A percentile compares a stretch with the other conserved stretches of the same genome.
Evolutionary conservation across 2,888 invertebrate species (phyloP).

Genomic region (Luffia ferchaultella): DNA sequence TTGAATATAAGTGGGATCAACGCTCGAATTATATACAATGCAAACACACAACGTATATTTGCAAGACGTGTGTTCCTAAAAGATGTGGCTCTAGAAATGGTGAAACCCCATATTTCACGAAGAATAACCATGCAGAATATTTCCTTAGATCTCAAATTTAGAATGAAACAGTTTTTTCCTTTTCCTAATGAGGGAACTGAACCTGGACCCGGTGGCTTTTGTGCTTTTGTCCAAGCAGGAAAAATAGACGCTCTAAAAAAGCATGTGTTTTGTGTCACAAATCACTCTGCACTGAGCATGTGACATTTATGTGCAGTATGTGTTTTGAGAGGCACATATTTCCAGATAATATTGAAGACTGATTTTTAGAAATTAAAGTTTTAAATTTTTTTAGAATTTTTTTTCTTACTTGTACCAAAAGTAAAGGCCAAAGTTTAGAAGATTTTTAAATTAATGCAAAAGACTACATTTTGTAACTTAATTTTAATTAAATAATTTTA

Average conservation of each 20-base stretch:
- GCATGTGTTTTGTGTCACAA: conserved; percentile 2
- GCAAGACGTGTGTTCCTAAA: conserved; percentile 4
- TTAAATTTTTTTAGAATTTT: background rate
- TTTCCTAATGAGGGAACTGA: background rate
- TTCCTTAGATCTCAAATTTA: conserved; percentile 4
- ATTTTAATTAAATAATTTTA: too few species aligned
- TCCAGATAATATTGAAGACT: background rate
- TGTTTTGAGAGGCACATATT: background rate
- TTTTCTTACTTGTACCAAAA: background rate
- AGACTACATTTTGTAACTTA: too few species aligned
- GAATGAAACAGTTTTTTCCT: conserved; percentile 1
- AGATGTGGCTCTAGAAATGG: conserved; percentile 4
- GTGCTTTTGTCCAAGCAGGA: background rate
- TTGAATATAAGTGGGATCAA: conserved; percentile 1
- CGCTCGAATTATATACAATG: conserved; percentile 1
- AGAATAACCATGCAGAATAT: conserved; percentile 4
- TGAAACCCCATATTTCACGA: conserved; percentile 7
- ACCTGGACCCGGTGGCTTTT: background rate
- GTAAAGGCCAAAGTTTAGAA: background rate
- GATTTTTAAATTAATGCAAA: too few species aligned
- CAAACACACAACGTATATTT: background rate
- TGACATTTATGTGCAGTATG: background rate
- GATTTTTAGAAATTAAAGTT: background rate
- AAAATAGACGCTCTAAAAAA: conserved; percentile 2
- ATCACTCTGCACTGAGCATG: conserved; percentile 1